Base-by-base conservation (phyloP, 2,888 invertebrate species). In the Catocala fraxini region DNA sequence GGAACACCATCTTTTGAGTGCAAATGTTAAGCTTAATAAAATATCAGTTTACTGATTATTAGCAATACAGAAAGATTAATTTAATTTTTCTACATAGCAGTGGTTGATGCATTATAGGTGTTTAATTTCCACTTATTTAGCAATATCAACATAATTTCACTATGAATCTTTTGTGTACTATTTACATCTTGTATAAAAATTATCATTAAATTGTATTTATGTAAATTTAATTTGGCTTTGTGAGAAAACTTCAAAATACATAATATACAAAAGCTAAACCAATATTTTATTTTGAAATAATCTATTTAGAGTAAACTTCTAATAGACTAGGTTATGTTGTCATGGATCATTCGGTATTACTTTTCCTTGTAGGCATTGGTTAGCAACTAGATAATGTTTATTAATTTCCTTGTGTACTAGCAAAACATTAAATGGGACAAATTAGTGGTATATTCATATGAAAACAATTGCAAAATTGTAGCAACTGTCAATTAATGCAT, bases 211-310 rank as follows among this genome's bases (percentile, higher is more conserved):
- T 89, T 93, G 92, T 94, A 93, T 93, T 93, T 94, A 94, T 93
- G 92, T 93, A 91, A 90, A 92, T 91, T 93, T 93, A 83, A 91
- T 93, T 94, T 93, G 92, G 94, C 93, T 93, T 94, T 93, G 93
- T 93, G 92, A 93, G 89, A 88, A 92, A 89, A 89, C 84, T 92
- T 92, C 91, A 91, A 88, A 94, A 93, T 93, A 93, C 93, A 93
- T 91, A 92, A 92, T 91, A 93, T 91, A 93, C 89, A 91, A 93
- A 93, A 90, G 89, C 88, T 89, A 87, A 69, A 91, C 83, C 85
- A 88, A 87, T 94, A 89, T 92, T 93, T 94, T 84, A 92, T 93
- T 94, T 91, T 67, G 49, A 48, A 48, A 48, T 10, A 57, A 51
- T 46, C 35, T 51, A 41, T 47, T 59, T 61, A 34, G 59, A 51